Conservation (phyloP, 1,140 invertebrate genomes). For the Schlechtendalia chinensis region DNA sequence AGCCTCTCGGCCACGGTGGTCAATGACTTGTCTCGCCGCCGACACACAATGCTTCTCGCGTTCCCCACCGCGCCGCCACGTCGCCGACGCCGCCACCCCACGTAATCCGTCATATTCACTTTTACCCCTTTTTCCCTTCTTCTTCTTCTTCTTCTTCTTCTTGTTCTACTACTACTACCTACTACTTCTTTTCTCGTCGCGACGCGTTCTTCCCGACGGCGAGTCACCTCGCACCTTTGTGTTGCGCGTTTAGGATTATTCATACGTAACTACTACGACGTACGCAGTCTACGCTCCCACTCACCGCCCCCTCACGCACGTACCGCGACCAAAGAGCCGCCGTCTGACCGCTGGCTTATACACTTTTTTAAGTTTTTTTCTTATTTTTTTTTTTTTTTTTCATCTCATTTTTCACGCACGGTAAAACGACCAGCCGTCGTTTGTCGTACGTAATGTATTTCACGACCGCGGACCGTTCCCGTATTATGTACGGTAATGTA, state of each 20-base stretch:
- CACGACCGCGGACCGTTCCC: no score
- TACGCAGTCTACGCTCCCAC: not conserved
- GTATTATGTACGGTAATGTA: no score
- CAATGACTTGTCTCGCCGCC: slow-evolving; percentile 41
- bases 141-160: no score
- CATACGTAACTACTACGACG: not conserved
- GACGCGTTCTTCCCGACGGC: not conserved
- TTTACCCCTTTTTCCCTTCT: slow-evolving; percentile 31
- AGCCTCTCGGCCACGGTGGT: slow-evolving; percentile 24
- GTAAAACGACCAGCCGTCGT: not conserved
- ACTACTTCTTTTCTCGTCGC: not conserved
- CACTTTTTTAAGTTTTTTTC: no score
- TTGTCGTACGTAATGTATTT: not conserved
- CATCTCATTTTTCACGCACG: slow-evolving; percentile 32
- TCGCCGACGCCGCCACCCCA: not conserved
- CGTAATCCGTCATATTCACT: slow-evolving; percentile 43
- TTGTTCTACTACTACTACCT: no score
- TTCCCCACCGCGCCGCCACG: not conserved
- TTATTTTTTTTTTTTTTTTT: slow-evolving; percentile 18
- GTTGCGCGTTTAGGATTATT: slow-evolving; percentile 27
- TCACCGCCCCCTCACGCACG: not conserved
- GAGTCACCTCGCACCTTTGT: slow-evolving; percentile 22
- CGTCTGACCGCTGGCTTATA: not conserved
- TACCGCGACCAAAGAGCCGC: not conserved
- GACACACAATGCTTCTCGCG: slow-evolving; percentile 41